Evolutionary conservation across 2,888 invertebrate species (phyloP), one percentile per base, ranked within the genome.

Genomic region (Marasmarcha lunaedactyla): DNA sequence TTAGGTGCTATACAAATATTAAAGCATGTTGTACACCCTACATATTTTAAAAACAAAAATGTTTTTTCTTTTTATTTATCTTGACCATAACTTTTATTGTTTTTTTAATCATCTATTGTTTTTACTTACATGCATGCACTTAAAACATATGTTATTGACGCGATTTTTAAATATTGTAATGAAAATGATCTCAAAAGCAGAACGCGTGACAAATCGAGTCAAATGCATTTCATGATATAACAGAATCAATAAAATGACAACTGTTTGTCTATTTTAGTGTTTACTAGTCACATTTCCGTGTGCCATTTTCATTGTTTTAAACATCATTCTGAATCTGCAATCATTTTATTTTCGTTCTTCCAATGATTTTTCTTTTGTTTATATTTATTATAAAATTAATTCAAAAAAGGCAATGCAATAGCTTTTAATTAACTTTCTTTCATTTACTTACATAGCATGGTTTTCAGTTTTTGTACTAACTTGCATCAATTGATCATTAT

Each of bases 121-220:
- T 59, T n/a, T n/a, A n/a, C 47, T 51, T 7, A 30, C 3, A 9
- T 30, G 30, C 30, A 30, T 30, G 30, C 30, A 30, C 30, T 30
- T 30, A n/a, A 30, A 20, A 20, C 7, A 20, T 20, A 20, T 20
- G 30, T 30, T 30, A 2, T 9, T 30, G 30, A 10, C 30, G 30
- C 30, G 11, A 30, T n/a, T n/a, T 9, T 20, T 20, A 7, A 30
- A 30, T 30, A 11, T 38, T 33, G 43, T 39, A 41, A 61, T 64
- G 57, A 63, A 59, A 64, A 59, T 77, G 79, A 79, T 79, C 79
- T 81, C 79, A 79, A 73, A 72, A 72, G 7, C 20, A 20, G 7
- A 20, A 70, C 70, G 63, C 67, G 64, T 71, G 66, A 67, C 60
- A 54, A 52, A 60, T 59, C 65, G 56, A 74, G 74, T 73, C 72